phyloP scores from a whole-genome alignment of 2,797 vertebrate species.

The Cossypha dichroa region DNA sequence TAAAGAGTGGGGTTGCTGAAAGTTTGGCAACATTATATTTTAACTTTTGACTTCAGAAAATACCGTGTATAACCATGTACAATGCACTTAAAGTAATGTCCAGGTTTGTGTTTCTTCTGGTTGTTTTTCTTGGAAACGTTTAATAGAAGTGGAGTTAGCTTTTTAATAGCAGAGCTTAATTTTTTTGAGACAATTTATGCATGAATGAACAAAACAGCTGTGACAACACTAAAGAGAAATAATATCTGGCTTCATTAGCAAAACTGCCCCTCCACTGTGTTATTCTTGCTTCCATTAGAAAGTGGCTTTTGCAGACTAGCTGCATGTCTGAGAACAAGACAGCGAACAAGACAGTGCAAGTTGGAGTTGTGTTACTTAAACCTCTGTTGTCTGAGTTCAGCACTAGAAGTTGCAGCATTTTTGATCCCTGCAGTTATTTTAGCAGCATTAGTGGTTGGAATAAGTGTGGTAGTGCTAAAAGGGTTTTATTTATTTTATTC shows the following conservation, averaged over 20 bases:
- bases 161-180: not conserved
- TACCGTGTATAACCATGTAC: not conserved
- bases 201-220: not conserved
- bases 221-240: not conserved
- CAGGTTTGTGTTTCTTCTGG: not conserved
- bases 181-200: not conserved
- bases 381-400: accelerated
- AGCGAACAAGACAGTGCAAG: not conserved
- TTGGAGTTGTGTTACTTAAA: not conserved
- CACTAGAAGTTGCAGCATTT: not conserved
- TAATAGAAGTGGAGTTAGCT: not conserved
- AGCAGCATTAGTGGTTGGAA: not conserved
- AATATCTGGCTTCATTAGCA: not conserved
- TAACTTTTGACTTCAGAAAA: not conserved
- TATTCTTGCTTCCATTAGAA: not conserved
- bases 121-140: not conserved
- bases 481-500: not conserved
- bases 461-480: not conserved
- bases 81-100: not conserved
- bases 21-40: not conserved
- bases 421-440: not conserved
- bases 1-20: not conserved
- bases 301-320: not conserved
- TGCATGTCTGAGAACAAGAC: not conserved
- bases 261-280: not conserved